These are phyloP conservation scores for Catocala nupta DNA, from an alignment of 2,888 invertebrate species.

Conservation along the genomic window DNA sequence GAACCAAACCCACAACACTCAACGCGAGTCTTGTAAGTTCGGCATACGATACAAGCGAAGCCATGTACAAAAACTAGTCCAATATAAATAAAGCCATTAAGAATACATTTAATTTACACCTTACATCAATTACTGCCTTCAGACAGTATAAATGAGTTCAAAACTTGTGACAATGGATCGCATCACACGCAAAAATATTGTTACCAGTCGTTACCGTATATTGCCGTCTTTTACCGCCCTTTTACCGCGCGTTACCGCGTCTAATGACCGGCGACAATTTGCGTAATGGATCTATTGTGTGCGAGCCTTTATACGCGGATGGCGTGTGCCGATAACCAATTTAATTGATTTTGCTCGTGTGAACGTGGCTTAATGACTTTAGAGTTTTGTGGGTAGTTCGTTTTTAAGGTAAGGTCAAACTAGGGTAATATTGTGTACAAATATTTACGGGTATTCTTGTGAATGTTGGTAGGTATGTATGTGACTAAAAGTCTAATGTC, in stretches of 20 bases:
- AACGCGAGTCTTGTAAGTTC: too few relatives aligned
- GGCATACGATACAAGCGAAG: too few relatives aligned
- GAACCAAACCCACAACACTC: too few relatives aligned
- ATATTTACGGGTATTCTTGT: too few relatives aligned
- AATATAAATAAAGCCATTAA: slow-evolving; percentile 11
- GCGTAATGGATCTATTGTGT: slow-evolving; percentile 84
- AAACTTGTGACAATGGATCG: slow-evolving; percentile 59
- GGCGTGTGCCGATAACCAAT: slow-evolving; percentile 72
- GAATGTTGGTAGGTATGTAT: too few relatives aligned
- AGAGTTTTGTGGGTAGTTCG: slow-evolving; percentile 27
- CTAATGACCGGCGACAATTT: slow-evolving; percentile 80
- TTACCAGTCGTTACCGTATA: slow-evolving; percentile 57
- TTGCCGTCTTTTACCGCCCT: slow-evolving; percentile 29
- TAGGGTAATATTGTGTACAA: too few relatives aligned
- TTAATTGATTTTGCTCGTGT: slow-evolving; percentile 73
- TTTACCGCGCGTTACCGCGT: slow-evolving; percentile 38
- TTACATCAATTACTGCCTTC: slow-evolving; percentile 46
- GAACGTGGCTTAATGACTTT: slow-evolving; percentile 69
- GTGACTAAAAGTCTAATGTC: too few relatives aligned
- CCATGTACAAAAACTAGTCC: not conserved
- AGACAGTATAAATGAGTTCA: slow-evolving; percentile 49
- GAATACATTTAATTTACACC: slow-evolving; percentile 35
- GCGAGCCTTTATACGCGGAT: slow-evolving; percentile 75
- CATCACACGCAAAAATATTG: slow-evolving; percentile 81
- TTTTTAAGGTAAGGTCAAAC: too few relatives aligned